These are phyloP conservation scores for Drymonia ruficornis DNA, from an alignment of 2,888 invertebrate genomes.

Conservation along the genomic window DNA sequence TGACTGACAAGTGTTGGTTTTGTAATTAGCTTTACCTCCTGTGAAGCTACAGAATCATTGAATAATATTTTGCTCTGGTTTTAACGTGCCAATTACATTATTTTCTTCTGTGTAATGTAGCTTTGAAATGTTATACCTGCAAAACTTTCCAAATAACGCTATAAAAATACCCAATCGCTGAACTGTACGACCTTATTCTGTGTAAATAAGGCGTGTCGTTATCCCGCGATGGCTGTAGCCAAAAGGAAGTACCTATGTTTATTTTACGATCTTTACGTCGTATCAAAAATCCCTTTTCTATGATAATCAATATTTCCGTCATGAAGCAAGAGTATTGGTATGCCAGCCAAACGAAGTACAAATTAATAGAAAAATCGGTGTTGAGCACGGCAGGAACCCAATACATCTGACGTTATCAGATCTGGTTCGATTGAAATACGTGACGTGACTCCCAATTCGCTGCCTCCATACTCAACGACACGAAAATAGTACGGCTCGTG, in stretches of 20 bases:
- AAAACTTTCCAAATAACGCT: background rate
- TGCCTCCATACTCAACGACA: conserved; percentile 34
- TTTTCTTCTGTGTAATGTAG: background rate
- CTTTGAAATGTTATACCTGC: background rate
- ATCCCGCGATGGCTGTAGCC: background rate
- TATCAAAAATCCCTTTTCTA: background rate
- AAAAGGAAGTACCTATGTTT: background rate
- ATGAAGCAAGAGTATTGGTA: no score
- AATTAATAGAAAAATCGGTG: conserved; percentile 22
- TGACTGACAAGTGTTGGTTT: background rate
- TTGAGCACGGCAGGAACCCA: conserved; percentile 39
- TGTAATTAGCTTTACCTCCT: background rate
- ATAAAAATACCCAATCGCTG: background rate
- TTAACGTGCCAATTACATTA: background rate
- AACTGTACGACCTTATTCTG: background rate
- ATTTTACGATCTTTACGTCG: background rate
- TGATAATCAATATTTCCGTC: no score
- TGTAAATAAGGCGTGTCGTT: background rate
- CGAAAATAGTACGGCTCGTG: conserved; percentile 46
- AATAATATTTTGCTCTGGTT: background rate
- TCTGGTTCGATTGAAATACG: conserved; percentile 75
- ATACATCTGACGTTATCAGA: conserved; percentile 55
- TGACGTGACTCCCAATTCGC: conserved; percentile 60
- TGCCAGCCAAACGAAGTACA: no score
- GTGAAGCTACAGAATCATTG: no score